Percentiles rank a stretch among this genome's conserved stretches.
These are phyloP conservation scores for Epinephelus lanceolatus DNA, from an alignment of 2,113 vertebrate genomes.

Conservation along the genomic window DNA sequence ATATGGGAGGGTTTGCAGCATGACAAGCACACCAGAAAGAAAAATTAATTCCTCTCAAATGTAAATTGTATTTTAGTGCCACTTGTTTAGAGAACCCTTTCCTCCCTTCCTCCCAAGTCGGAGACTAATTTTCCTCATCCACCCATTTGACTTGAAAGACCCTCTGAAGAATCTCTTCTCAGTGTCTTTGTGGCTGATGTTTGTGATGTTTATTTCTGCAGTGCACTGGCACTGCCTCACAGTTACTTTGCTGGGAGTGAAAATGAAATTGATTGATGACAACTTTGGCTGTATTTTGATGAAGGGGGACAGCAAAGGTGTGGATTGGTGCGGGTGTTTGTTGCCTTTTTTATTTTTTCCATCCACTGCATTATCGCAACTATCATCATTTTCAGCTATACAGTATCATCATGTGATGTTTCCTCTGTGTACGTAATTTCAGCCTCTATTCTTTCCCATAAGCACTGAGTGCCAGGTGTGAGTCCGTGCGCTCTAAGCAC, in stretches of 20 bases:
- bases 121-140: slow-evolving; percentile 73
- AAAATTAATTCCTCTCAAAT: slow-evolving; percentile 44
- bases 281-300: slow-evolving; percentile 53
- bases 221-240: slow-evolving; percentile 48
- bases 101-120: slow-evolving; percentile 29
- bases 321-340: not conserved
- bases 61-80: slow-evolving; percentile 48
- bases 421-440: slow-evolving; percentile 29
- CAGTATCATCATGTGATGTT: slow-evolving; percentile 12
- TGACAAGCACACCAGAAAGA: slow-evolving; percentile 7
- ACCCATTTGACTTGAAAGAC: slow-evolving; percentile 77
- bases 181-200: slow-evolving; percentile 53
- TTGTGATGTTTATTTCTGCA: slow-evolving; percentile 73
- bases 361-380: slow-evolving; percentile 7
- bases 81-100: slow-evolving; percentile 47
- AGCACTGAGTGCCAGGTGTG: slow-evolving; percentile 38
- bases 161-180: slow-evolving; percentile 75
- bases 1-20: slow-evolving; percentile 8
- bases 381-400: slow-evolving; percentile 13
- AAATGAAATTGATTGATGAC: slow-evolving; percentile 68
- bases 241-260: slow-evolving; percentile 36
- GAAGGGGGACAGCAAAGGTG: not conserved
- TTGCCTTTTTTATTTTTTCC: slow-evolving; percentile 12
- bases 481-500: slow-evolving; percentile 1
- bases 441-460: not conserved